Conservation (phyloP, 2,797 vertebrate species). For the Alca torda region DNA sequence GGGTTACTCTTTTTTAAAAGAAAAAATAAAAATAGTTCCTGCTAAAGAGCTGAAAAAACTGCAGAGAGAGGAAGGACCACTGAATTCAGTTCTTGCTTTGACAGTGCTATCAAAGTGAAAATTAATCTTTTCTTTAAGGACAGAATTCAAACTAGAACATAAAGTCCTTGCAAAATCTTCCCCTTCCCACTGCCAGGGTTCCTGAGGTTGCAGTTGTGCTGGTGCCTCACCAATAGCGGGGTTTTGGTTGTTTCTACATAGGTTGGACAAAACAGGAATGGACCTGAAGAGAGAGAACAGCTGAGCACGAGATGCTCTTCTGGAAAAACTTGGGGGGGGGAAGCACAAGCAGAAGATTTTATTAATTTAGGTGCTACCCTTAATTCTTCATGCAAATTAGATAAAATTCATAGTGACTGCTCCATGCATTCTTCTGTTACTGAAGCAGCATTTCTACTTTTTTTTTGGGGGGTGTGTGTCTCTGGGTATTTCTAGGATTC, state of each 20-base stretch:
- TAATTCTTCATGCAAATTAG: neutral
- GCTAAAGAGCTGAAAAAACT: neutral
- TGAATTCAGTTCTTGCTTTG: neutral
- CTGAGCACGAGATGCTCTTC: neutral
- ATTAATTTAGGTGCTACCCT: neutral
- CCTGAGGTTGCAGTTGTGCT: neutral
- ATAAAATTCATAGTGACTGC: neutral
- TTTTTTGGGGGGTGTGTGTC: too few species aligned
- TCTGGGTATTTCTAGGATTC: neutral
- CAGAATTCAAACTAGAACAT: neutral
- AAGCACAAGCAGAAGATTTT: neutral
- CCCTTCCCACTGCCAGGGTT: neutral
- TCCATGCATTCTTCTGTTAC: neutral
- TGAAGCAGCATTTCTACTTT: neutral
- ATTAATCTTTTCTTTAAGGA: neutral
- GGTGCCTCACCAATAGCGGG: neutral
- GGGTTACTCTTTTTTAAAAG: neutral
- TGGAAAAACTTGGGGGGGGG: neutral
- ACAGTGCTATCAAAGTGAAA: neutral
- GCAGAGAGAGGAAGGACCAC: neutral
- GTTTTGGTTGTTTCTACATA: neutral
- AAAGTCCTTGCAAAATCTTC: neutral
- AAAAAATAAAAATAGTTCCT: neutral
- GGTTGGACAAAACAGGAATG: neutral
- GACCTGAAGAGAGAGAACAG: neutral